Evolutionary conservation across 2,113 vertebrate genomes (phyloP).

Genomic region (Nannospalax galili): DNA sequence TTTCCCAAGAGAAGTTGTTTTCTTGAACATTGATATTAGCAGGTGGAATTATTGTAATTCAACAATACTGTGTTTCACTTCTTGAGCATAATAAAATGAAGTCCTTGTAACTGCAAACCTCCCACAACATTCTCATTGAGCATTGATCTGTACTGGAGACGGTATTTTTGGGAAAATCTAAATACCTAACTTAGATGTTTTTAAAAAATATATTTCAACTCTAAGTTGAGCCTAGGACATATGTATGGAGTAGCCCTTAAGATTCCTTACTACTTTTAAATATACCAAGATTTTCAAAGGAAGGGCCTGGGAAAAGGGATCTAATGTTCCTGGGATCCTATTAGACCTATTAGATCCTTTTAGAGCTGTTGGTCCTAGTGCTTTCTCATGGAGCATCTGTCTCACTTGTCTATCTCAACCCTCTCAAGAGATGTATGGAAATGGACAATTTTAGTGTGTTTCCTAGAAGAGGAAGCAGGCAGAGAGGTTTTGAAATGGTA

Average conservation of each 20-base stretch:
- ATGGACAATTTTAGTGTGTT: not conserved
- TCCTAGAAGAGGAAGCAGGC: not conserved
- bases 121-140: not conserved
- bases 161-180: not conserved
- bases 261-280: not conserved
- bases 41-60: not conserved
- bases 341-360: too few relatives aligned
- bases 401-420: not conserved
- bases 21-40: not conserved
- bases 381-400: not conserved
- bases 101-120: not conserved
- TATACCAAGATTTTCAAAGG: not conserved
- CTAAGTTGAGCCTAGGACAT: not conserved
- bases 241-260: not conserved
- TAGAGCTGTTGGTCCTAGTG: not conserved
- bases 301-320: not conserved
- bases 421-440: not conserved
- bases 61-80: not conserved
- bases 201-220: not conserved
- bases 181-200: not conserved
- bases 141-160: not conserved
- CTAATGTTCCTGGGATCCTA: not conserved
- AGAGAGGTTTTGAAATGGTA: not conserved
- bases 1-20: not conserved
- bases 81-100: conserved; percentile 28